A percentile compares a stretch with the other conserved stretches of the same genome.
phyloP scores from a whole-genome alignment of 37 sponge, comb jelly and placozoan species.

The Ianthella basta region DNA sequence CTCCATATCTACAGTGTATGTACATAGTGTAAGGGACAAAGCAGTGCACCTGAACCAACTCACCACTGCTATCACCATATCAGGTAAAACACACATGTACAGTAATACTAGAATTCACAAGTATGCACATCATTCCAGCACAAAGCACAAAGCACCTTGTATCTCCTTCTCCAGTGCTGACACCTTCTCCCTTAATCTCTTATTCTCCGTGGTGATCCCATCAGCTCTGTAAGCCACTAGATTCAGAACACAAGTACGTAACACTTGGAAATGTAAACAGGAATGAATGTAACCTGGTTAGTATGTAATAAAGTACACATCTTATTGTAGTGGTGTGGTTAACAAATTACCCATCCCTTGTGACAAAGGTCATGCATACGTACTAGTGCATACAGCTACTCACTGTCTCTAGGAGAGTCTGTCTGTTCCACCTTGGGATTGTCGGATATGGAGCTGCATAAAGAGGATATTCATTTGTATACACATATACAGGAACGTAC shows the following conservation, averaged over 20 bases:
- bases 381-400: not conserved
- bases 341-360: too few species aligned
- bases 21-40: too few species aligned
- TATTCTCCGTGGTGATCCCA: conserved; percentile 1
- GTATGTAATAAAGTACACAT: too few species aligned
- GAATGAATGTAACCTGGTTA: too few species aligned
- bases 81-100: too few species aligned
- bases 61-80: too few species aligned
- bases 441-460: not conserved
- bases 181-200: conserved; percentile 21
- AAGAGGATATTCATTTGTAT: not conserved
- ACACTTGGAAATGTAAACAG: too few species aligned
- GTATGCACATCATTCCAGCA: too few species aligned
- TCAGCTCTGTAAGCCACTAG: not conserved
- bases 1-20: too few species aligned
- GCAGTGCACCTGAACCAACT: too few species aligned
- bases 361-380: not conserved
- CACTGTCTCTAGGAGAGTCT: not conserved
- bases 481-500: not conserved
- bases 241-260: not conserved
- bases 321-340: too few species aligned
- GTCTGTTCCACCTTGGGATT: not conserved
- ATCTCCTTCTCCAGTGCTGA: conserved; percentile 18
- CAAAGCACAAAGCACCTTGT: conserved; percentile 10
- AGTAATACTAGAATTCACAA: not conserved